Conservation (phyloP, 2,113 vertebrate genomes). For the Uria aalge region DNA sequence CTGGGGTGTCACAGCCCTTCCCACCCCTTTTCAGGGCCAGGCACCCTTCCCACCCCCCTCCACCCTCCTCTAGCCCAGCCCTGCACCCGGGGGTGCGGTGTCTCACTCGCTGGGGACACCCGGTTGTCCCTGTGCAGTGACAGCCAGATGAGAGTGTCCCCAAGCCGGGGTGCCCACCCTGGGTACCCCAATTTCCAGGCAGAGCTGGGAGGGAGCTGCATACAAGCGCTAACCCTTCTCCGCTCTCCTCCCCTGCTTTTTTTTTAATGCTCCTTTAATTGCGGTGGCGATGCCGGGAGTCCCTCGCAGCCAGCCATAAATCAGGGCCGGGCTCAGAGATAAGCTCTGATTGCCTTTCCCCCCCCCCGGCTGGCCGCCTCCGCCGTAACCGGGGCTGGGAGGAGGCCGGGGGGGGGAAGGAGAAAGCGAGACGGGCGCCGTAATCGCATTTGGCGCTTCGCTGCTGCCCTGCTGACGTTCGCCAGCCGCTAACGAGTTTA, state of each 20-base stretch:
- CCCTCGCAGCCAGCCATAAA: not conserved
- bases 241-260: not conserved
- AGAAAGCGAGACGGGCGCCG: not conserved
- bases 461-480: conserved; percentile 1
- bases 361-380: not conserved
- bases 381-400: not conserved
- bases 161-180: fast-evolving
- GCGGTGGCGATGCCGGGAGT: not conserved
- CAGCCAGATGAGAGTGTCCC: not conserved
- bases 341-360: not conserved
- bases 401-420: not conserved
- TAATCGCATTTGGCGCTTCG: conserved; percentile 23
- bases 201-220: not conserved
- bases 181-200: not conserved
- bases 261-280: not conserved
- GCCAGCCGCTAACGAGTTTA: not conserved
- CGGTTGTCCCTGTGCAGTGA: not conserved
- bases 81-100: fast-evolving
- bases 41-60: not conserved
- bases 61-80: not conserved
- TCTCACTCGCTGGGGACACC: too few relatives aligned
- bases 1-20: not conserved
- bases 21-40: fast-evolving
- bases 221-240: fast-evolving
- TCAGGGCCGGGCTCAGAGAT: not conserved